Conservation (phyloP, 2,113 vertebrate species). For the Plectropomus leopardus region DNA sequence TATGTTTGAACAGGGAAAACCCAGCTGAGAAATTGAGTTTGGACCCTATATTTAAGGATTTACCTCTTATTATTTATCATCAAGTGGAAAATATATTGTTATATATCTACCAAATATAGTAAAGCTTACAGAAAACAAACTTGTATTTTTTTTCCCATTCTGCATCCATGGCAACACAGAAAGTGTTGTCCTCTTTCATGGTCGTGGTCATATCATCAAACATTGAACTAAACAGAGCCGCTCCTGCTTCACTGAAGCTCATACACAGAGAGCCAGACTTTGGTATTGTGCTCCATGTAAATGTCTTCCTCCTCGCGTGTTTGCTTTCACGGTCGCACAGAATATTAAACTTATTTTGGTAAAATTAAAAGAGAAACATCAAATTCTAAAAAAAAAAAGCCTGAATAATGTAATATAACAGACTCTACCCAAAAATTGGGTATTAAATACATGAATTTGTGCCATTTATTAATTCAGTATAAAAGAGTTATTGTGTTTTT, state of each 20-base stretch:
- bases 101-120: not conserved
- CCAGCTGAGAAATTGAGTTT: not conserved
- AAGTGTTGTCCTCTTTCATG: conserved; percentile 49
- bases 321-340: conserved; percentile 59
- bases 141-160: conserved; percentile 28
- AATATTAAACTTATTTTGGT: conserved; percentile 44
- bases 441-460: conserved; percentile 6
- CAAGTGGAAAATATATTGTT: not conserved
- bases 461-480: conserved; percentile 48
- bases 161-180: conserved; percentile 53
- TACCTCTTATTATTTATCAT: not conserved
- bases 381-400: not conserved
- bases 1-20: not conserved
- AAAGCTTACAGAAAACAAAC: conserved; percentile 27
- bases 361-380: conserved; percentile 30
- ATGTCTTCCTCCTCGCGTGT: conserved; percentile 53
- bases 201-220: conserved; percentile 64
- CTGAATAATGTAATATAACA: conserved; percentile 6
- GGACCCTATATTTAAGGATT: not conserved
- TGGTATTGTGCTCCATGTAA: conserved; percentile 58
- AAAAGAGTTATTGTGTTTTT: conserved; percentile 24
- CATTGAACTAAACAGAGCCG: conserved; percentile 60
- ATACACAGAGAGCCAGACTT: conserved; percentile 61
- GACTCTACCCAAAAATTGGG: not conserved
- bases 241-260: conserved; percentile 53